These are phyloP conservation scores for Phymanthus crucifer DNA, from an alignment of 92 coral and sea anemone species.

Conservation along the genomic window DNA sequence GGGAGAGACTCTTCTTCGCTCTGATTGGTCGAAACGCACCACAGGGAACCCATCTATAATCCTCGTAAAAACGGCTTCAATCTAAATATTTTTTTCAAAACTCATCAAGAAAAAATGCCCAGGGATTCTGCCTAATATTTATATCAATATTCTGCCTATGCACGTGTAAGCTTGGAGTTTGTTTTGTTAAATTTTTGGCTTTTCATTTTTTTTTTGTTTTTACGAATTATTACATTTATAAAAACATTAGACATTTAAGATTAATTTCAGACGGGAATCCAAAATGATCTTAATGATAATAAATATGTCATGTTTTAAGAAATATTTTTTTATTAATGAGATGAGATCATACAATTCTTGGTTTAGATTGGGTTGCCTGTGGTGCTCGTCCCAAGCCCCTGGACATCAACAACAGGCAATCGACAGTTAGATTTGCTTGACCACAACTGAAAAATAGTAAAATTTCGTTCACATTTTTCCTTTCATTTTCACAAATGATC, in stretches of 20 bases:
- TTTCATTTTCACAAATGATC: conserved; percentile 29
- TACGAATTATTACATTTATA: too few species aligned
- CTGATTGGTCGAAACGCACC: conserved; percentile 35
- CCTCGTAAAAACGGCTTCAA: background rate
- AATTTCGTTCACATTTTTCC: conserved; percentile 3
- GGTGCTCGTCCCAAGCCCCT: conserved; percentile 38
- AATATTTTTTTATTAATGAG: background rate
- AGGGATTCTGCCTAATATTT: too few species aligned
- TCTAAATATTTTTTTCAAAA: background rate
- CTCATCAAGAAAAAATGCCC: too few species aligned
- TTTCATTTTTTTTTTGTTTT: too few species aligned
- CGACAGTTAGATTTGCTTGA: conserved; percentile 51
- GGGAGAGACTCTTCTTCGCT: conserved; percentile 40
- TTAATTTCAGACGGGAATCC: too few species aligned
- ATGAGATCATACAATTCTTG: background rate
- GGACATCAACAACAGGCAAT: conserved; percentile 37
- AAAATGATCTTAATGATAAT: too few species aligned
- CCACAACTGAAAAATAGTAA: conserved; percentile 19
- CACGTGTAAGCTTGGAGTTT: too few species aligned
- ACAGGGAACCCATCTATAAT: background rate
- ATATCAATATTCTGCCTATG: too few species aligned
- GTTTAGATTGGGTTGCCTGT: background rate
- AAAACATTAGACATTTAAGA: too few species aligned
- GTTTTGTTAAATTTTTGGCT: too few species aligned
- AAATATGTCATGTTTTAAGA: too few species aligned